These are phyloP conservation scores for Chalcis sispes DNA, from an alignment of 2,888 invertebrate genomes.

Conservation along the genomic window DNA sequence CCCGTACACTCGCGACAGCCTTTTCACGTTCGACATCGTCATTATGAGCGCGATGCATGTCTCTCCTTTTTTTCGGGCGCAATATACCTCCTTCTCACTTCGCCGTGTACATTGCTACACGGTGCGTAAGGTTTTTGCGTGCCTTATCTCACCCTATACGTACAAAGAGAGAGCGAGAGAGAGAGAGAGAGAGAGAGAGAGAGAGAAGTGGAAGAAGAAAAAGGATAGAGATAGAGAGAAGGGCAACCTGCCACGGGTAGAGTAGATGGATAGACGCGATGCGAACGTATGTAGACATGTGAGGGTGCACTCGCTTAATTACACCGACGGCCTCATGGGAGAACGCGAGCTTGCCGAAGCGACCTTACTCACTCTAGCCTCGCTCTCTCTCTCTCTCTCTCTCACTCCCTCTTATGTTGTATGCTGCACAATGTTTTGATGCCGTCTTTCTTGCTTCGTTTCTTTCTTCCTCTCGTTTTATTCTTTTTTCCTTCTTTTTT, in stretches of 20 bases:
- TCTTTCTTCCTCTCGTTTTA: conserved; percentile 19
- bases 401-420: conserved; percentile 54
- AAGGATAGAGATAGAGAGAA: conserved; percentile 59
- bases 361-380: conserved; percentile 65
- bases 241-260: conserved; percentile 66
- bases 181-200: conserved; percentile 32
- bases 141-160: conserved; percentile 56
- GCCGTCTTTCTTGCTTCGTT: conserved; percentile 53
- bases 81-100: not conserved
- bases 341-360: conserved; percentile 70
- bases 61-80: not conserved
- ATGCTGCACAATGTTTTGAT: conserved; percentile 55
- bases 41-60: not conserved
- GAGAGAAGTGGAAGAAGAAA: conserved; percentile 42
- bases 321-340: conserved; percentile 74
- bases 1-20: no score
- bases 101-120: no score
- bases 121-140: conserved; percentile 44
- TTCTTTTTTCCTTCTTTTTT: conserved; percentile 48
- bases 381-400: conserved; percentile 59
- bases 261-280: conserved; percentile 72
- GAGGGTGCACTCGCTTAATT: conserved; percentile 76
- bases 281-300: conserved; percentile 74
- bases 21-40: conserved; percentile 8
- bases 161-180: conserved; percentile 34